These are phyloP conservation scores for Delia radicum DNA, from an alignment of 1,140 invertebrate genomes.

Conservation along the genomic window DNA sequence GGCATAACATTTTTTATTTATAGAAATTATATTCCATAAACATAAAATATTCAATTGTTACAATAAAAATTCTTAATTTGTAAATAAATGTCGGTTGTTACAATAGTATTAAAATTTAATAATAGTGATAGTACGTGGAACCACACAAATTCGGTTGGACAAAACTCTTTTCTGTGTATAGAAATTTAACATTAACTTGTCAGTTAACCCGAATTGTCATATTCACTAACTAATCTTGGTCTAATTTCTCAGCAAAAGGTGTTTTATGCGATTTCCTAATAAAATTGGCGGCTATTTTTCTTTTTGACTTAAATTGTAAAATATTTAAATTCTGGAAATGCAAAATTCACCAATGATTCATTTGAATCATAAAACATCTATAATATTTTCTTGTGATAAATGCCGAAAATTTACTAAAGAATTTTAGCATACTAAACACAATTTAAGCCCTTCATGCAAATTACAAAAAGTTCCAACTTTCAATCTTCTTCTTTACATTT, in stretches of 20 bases:
- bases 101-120: too few relatives aligned
- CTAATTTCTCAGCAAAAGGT: not conserved
- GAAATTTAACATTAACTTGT: not conserved
- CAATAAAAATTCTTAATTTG: too few relatives aligned
- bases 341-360: not conserved
- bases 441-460: constrained; percentile 19
- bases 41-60: too few relatives aligned
- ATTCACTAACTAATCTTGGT: not conserved
- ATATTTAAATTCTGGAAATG: too few relatives aligned
- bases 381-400: not conserved
- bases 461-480: not conserved
- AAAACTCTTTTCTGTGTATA: not conserved
- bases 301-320: too few relatives aligned
- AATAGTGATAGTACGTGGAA: too few relatives aligned
- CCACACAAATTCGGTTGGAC: too few relatives aligned
- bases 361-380: not conserved
- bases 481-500: not conserved
- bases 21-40: too few relatives aligned
- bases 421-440: not conserved
- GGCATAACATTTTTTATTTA: too few relatives aligned
- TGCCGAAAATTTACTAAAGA: not conserved
- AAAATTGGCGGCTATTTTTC: not conserved
- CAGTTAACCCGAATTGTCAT: not conserved
- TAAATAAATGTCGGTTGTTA: too few relatives aligned
- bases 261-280: not conserved